Evolutionary conservation across 2,113 vertebrate genomes (phyloP).

Genomic region (Aptenodytes forsteri): DNA sequence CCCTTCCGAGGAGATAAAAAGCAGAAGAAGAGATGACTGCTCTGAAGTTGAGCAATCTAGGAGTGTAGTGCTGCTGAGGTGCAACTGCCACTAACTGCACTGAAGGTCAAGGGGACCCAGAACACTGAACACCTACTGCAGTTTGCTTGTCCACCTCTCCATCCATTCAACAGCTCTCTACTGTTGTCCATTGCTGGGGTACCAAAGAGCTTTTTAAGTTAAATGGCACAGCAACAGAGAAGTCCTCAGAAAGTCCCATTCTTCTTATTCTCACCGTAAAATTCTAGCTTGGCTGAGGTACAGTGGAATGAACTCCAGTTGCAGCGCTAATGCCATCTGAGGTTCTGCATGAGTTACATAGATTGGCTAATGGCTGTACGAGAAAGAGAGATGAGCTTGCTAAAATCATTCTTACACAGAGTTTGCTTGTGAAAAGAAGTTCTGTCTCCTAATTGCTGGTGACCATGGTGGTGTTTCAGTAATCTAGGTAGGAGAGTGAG

Average conservation of each 20-base stretch:
- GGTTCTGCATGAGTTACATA: not conserved
- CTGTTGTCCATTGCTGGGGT: not conserved
- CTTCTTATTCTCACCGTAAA: not conserved
- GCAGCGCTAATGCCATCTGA: not conserved
- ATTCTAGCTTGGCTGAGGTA: not conserved
- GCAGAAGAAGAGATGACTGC: not conserved
- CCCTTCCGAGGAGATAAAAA: not conserved
- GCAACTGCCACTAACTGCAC: not conserved
- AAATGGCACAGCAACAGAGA: not conserved
- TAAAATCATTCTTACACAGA: not conserved
- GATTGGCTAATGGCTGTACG: not conserved
- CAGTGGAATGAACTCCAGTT: not conserved
- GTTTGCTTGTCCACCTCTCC: not conserved
- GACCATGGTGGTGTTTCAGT: not conserved
- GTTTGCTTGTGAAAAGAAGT: not conserved
- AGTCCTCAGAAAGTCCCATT: not conserved
- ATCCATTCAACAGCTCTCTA: not conserved
- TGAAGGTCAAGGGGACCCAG: not conserved
- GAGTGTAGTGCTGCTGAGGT: not conserved
- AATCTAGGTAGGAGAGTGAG: not conserved
- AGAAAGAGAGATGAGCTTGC: not conserved
- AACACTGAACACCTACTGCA: not conserved
- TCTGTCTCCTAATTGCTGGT: not conserved
- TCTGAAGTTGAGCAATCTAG: not conserved
- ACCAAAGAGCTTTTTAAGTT: not conserved